phyloP scores from a whole-genome alignment of 2,888 invertebrate genomes.

The Lissonota sp. region DNA sequence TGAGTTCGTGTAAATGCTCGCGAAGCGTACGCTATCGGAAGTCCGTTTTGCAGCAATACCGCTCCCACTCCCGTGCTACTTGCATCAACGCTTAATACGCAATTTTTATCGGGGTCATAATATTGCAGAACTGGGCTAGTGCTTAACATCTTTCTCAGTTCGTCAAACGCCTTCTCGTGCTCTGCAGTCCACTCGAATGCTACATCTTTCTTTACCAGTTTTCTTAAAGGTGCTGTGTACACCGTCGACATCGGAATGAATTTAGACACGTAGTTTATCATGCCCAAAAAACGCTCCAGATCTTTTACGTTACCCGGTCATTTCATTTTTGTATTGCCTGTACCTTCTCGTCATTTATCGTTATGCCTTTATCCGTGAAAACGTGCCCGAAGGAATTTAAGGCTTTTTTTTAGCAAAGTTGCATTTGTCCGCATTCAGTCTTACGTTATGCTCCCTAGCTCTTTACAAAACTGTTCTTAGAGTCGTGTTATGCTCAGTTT shows the following conservation, averaged over 20 bases:
- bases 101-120: constrained; percentile 58
- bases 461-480: no score
- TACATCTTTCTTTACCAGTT: constrained; percentile 53
- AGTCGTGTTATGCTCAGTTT: neutral
- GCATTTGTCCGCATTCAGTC: no score
- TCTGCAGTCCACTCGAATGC: constrained; percentile 53
- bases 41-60: constrained; percentile 59
- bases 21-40: constrained; percentile 64
- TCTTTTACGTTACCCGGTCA: neutral
- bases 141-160: constrained; percentile 51
- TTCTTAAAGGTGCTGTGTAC: constrained; percentile 33
- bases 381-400: neutral
- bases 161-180: constrained; percentile 56
- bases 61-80: constrained; percentile 63
- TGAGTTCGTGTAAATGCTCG: constrained; percentile 58
- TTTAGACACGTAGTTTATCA: constrained; percentile 50
- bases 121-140: constrained; percentile 59
- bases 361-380: neutral
- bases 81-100: constrained; percentile 63
- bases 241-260: constrained; percentile 50
- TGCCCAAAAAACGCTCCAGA: constrained; percentile 5
- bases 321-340: constrained; percentile 12
- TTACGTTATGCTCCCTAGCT: no score
- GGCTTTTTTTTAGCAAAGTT: neutral
- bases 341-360: neutral